These are phyloP conservation scores for Seira sanloemensis DNA, from an alignment of 2,888 invertebrate genomes.

Conservation along the genomic window DNA sequence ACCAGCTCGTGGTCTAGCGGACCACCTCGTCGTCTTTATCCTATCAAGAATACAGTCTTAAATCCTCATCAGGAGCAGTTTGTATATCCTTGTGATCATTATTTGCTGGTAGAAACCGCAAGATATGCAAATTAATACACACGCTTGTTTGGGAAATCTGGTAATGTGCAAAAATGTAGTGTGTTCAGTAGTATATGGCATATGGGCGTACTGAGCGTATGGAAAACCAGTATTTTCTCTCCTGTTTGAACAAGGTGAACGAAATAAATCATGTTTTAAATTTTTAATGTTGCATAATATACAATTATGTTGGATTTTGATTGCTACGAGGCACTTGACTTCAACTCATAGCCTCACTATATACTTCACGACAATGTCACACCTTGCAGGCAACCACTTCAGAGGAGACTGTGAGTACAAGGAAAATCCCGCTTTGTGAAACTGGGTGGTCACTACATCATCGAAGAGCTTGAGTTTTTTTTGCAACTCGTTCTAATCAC, in stretches of 20 bases:
- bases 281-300: neutral
- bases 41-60: conserved; percentile 1
- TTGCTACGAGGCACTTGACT: conserved; percentile 14
- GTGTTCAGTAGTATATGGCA: no score
- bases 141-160: neutral
- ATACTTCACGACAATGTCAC: conserved; percentile 34
- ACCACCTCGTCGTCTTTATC: conserved; percentile 38
- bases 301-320: neutral
- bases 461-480: no score
- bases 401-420: neutral
- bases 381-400: conserved; percentile 38
- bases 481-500: no score
- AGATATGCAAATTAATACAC: conserved; percentile 38
- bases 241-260: conserved; percentile 10
- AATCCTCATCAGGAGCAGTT: conserved; percentile 14
- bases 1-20: neutral
- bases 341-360: neutral
- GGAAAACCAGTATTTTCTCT: conserved; percentile 9
- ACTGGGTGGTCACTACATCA: conserved; percentile 54
- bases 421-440: conserved; percentile 33
- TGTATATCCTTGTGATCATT: no score
- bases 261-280: no score
- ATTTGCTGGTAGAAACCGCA: no score
- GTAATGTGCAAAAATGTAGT: no score
- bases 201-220: no score